Base-by-base conservation (phyloP, 2,113 vertebrate genomes). In the Puntigrus tetrazona region DNA sequence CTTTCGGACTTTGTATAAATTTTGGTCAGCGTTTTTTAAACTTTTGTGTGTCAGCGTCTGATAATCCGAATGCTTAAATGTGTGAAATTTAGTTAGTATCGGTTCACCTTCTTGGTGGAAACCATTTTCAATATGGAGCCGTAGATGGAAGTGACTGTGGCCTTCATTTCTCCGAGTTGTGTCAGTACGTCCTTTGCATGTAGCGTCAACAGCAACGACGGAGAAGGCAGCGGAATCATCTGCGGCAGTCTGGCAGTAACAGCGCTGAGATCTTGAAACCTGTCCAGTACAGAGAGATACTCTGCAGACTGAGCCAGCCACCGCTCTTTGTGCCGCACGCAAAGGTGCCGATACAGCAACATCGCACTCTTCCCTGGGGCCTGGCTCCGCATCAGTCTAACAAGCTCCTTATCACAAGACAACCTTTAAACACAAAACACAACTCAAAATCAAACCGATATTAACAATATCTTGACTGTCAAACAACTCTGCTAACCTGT, bases 41-140 rank as follows among this genome's bases (percentile, higher is more conserved):
- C 27, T 65, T 61, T 8, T 65, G 61, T 34, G 20, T 1, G 18
- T 7, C 20, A 34, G 16, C 34, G 29, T 34, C 34, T 34, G 31
- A 34, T 34, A 20, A 36, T 29, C 31, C 31, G 34, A 34, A 67
- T 20, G 5, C 43, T 47, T 4, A 9, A 31, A 31, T 27, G 3
- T 18, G 7, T 52, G 1, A 36, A 36, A 57, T 34, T 3, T 78
- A 31, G 27, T 34, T 36, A n/a, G 27, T 41, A 22, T 43, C 69
- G 43, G 3, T 43, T 47, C 63, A 77, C 80, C 85, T 82, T 86
- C 34, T 76, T 76, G 2, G 78, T 81, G 27, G 72, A 81, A 18
- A 34, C 78, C 57, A 86, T 31, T 47, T 86, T 86, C 14, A 86
- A 9, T 18, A 86, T 65, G 6, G 25, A 43, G 14, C 85, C 81